Conservation (phyloP, 1,140 invertebrate genomes). For the Stegodyphus mimosarum region DNA sequence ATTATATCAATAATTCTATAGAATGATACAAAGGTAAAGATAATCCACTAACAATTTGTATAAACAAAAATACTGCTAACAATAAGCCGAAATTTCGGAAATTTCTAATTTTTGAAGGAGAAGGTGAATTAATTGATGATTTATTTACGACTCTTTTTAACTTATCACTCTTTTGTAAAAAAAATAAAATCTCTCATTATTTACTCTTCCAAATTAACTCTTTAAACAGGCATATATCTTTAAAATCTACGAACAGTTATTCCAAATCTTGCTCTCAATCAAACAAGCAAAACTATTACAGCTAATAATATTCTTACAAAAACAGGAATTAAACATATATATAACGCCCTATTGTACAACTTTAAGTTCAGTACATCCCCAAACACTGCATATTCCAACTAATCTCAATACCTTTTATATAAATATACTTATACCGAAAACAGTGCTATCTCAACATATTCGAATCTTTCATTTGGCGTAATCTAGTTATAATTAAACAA, state of each 20-base stretch:
- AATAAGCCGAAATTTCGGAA: constrained; percentile 29
- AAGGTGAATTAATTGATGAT: constrained; percentile 5
- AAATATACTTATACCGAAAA: too few species aligned
- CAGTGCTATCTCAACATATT: too few species aligned
- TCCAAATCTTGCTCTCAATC: not conserved
- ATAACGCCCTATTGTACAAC: too few species aligned
- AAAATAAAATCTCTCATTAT: constrained; percentile 8
- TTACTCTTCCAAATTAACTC: constrained; percentile 20
- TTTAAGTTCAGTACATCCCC: too few species aligned
- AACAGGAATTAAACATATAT: not conserved
- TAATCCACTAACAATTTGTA: constrained; percentile 74
- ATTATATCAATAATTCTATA: too few species aligned
- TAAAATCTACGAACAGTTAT: not conserved
- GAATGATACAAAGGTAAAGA: constrained; percentile 75
- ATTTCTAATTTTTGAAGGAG: constrained; percentile 1
- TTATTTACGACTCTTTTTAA: constrained; percentile 3
- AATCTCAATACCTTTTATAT: too few species aligned
- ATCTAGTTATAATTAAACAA: too few species aligned
- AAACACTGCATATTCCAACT: too few species aligned
- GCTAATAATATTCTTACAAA: not conserved
- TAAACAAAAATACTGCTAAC: constrained; percentile 67
- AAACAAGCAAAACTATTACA: constrained; percentile 10
- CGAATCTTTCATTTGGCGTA: too few species aligned
- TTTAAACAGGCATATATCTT: constrained; percentile 11
- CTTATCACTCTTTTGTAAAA: not conserved